Evolutionary conservation across 2,113 vertebrate species (phyloP).

Genomic region (Gobiocypris rarus): DNA sequence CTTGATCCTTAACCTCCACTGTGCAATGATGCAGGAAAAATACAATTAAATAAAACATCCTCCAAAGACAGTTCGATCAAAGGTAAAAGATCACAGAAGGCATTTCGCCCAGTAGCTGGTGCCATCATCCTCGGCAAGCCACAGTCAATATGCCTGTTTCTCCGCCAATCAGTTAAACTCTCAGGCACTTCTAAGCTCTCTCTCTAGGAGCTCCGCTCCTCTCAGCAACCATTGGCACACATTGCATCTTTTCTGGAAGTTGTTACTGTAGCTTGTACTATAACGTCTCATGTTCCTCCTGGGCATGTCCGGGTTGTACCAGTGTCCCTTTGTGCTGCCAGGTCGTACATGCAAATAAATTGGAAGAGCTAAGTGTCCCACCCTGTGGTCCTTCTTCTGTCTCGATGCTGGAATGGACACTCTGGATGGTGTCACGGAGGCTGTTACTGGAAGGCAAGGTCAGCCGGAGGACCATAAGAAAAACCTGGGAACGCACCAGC

Average conservation of each 20-base stretch:
- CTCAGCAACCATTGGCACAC: conserved; percentile 65
- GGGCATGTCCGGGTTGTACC: background rate
- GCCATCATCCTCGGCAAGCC: conserved; percentile 40
- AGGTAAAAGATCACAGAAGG: conserved; percentile 59
- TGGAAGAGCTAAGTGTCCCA: conserved; percentile 30
- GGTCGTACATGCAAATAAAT: background rate
- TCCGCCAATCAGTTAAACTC: conserved; percentile 47
- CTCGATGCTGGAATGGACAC: conserved; percentile 21
- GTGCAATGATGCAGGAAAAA: conserved; percentile 49
- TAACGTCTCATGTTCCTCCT: background rate
- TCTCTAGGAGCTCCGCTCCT: conserved; percentile 18
- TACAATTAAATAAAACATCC: conserved; percentile 13
- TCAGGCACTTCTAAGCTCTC: conserved; percentile 73
- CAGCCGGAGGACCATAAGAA: conserved; percentile 76
- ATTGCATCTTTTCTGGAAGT: conserved; percentile 25
- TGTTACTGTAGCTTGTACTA: background rate
- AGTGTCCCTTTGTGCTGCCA: background rate
- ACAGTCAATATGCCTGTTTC: background rate
- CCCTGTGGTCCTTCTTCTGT: background rate
- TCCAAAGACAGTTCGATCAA: conserved; percentile 48
- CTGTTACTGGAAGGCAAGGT: conserved; percentile 71
- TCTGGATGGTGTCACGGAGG: background rate
- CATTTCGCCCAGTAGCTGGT: conserved; percentile 51
- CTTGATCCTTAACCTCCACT: conserved; percentile 39
- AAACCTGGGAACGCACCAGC: conserved; percentile 81